Evolutionary conservation across 2,888 invertebrate species (phyloP).

Genomic region (Cephus pygmeus): DNA sequence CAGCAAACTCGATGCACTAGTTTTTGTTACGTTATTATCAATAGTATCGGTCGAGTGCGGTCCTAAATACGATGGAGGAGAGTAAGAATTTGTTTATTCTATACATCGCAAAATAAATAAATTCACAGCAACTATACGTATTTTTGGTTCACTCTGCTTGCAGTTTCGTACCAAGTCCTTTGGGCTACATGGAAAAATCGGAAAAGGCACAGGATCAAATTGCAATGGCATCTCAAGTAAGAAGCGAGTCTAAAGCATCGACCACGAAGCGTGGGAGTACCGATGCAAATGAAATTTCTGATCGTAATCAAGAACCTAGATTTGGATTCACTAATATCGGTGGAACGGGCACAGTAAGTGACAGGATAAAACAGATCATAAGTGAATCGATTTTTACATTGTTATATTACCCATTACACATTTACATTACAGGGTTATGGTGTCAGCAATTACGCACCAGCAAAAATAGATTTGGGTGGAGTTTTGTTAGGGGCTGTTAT

Average conservation of each 20-base stretch:
- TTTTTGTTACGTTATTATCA: slow-evolving; percentile 12
- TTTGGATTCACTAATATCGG: slow-evolving; percentile 63
- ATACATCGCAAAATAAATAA: not conserved
- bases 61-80: slow-evolving; percentile 58
- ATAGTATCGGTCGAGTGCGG: slow-evolving; percentile 39
- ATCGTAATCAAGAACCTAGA: slow-evolving; percentile 60
- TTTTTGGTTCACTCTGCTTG: slow-evolving; percentile 10
- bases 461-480: slow-evolving; percentile 85
- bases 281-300: slow-evolving; percentile 43
- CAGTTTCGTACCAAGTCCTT: slow-evolving; percentile 67
- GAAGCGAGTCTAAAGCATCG: slow-evolving; percentile 29
- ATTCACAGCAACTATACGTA: not conserved
- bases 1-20: slow-evolving; percentile 6
- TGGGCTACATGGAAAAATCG: slow-evolving; percentile 52
- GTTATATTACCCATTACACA: not conserved
- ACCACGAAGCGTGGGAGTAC: slow-evolving; percentile 36
- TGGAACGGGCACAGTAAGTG: slow-evolving; percentile 56
- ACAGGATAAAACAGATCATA: not conserved
- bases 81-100: slow-evolving; percentile 41
- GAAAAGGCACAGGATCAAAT: slow-evolving; percentile 54
- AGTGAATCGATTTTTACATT: slow-evolving; percentile 10
- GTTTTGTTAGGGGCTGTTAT: slow-evolving; percentile 83
- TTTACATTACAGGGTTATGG: slow-evolving; percentile 53
- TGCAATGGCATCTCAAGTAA: slow-evolving; percentile 49
- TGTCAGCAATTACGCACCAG: slow-evolving; percentile 76